Conservation (phyloP, 1,140 invertebrate genomes). For the Papilio glaucus region DNA sequence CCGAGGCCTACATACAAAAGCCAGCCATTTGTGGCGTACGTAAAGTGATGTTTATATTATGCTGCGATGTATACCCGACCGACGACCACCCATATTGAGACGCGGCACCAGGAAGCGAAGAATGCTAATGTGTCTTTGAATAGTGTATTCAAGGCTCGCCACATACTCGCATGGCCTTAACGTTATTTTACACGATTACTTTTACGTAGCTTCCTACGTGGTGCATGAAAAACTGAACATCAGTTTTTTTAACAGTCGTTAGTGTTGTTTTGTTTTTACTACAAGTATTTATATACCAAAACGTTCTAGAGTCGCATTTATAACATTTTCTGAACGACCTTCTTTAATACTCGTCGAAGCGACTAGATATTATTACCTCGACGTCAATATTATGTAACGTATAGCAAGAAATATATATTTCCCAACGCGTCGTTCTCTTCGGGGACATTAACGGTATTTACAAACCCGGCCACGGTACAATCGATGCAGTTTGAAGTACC, state of each 20-base stretch:
- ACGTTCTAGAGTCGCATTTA: conserved; percentile 13
- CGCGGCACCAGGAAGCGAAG: conserved; percentile 71
- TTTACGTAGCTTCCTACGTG: conserved; percentile 61
- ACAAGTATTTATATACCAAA: conserved; percentile 23
- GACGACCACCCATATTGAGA: conserved; percentile 60
- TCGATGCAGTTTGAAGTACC: conserved; percentile 23
- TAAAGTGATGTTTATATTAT: conserved; percentile 50
- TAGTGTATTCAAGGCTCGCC: conserved; percentile 77
- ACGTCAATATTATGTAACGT: conserved; percentile 30
- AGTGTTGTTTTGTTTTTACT: not conserved
- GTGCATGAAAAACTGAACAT: conserved; percentile 5
- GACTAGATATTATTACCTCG: conserved; percentile 27
- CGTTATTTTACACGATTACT: conserved; percentile 59
- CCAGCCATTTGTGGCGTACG: conserved; percentile 44
- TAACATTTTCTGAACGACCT: conserved; percentile 29
- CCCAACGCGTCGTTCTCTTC: conserved; percentile 8
- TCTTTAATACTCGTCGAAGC: conserved; percentile 29
- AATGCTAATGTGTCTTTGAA: conserved; percentile 81
- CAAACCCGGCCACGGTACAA: not conserved
- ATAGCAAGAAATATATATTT: conserved; percentile 31
- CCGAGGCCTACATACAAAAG: conserved; percentile 54
- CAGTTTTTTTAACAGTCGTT: conserved; percentile 1
- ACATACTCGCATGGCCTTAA: conserved; percentile 68
- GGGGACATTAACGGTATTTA: conserved; percentile 23
- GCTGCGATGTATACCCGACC: conserved; percentile 50